A percentile compares a stretch with the other conserved stretches of the same genome.
Evolutionary conservation across 2,888 invertebrate species (phyloP).

Genomic region (Caenorhabditis sp.): DNA sequence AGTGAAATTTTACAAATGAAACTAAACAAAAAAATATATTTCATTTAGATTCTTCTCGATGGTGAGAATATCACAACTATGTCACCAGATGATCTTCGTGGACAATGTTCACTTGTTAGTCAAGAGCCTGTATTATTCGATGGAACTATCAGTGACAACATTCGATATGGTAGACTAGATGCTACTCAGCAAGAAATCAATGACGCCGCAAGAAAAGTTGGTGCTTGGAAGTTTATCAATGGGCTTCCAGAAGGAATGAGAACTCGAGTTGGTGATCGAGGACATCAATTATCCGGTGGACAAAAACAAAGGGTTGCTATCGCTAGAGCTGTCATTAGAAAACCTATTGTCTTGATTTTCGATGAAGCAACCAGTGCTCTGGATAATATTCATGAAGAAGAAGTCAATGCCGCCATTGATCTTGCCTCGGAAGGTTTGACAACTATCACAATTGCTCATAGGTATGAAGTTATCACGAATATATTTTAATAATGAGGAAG

Average conservation of each 20-base stretch:
- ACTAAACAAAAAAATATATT: neutral
- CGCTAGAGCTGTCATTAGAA: conserved; percentile 63
- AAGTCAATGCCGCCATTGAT: conserved; percentile 69
- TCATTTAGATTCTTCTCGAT: conserved; percentile 70
- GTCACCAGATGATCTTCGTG: conserved; percentile 70
- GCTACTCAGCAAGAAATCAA: conserved; percentile 67
- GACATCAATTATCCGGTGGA: conserved; percentile 60
- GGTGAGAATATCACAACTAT: conserved; percentile 68
- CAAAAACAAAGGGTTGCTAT: conserved; percentile 70
- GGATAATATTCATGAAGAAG: conserved; percentile 67
- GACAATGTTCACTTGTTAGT: conserved; percentile 72
- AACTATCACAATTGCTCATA: conserved; percentile 68
- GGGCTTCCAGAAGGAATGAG: conserved; percentile 68
- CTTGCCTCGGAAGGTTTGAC: conserved; percentile 67
- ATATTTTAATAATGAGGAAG: neutral
- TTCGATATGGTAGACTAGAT: conserved; percentile 65
- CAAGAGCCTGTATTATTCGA: conserved; percentile 72
- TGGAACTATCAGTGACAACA: conserved; percentile 69
- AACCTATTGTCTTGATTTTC: conserved; percentile 55
- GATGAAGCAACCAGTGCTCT: conserved; percentile 69
- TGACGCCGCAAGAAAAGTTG: conserved; percentile 68
- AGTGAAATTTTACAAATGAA: conserved; percentile 5
- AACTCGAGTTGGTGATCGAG: conserved; percentile 67
- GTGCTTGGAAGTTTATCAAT: conserved; percentile 68
- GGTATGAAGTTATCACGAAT: conserved; percentile 19